Percentiles rank a stretch among this genome's conserved stretches.
Conservation (phyloP, 2,888 invertebrate species). For the Alentia gelatinosa region DNA sequence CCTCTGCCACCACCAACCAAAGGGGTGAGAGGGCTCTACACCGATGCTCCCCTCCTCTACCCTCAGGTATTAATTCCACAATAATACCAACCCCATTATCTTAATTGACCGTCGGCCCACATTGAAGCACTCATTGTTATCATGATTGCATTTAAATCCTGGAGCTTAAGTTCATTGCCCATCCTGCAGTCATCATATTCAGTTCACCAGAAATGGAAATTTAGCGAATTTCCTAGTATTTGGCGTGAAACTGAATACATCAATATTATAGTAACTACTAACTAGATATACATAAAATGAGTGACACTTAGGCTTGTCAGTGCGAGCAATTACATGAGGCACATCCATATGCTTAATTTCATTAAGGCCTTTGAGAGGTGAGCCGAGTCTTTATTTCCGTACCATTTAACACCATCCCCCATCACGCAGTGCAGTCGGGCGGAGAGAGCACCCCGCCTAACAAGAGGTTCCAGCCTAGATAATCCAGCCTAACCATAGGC, state of each 20-base stretch:
- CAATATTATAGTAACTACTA: no score
- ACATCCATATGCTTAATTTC: constrained; percentile 10
- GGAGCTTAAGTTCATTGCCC: no score
- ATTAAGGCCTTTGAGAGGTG: neutral
- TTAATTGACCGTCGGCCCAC: neutral
- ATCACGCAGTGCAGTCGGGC: neutral
- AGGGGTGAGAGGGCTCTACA: neutral
- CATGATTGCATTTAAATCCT: neutral
- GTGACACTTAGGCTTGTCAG: neutral
- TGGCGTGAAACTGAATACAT: no score
- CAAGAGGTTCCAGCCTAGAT: neutral
- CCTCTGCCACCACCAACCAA: neutral
- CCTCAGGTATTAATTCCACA: neutral
- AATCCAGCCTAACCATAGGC: neutral
- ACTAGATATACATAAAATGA: no score
- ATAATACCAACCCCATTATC: neutral
- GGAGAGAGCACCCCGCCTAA: neutral
- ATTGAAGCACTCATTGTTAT: neutral
- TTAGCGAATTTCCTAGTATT: no score
- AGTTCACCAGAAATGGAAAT: no score
- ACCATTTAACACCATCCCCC: neutral
- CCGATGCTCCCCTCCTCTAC: neutral
- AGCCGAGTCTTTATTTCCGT: neutral
- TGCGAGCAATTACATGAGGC: neutral
- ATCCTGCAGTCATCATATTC: no score